Base-by-base conservation (phyloP, 2,797 vertebrate species). In the Melanotaenia trifasciata region DNA sequence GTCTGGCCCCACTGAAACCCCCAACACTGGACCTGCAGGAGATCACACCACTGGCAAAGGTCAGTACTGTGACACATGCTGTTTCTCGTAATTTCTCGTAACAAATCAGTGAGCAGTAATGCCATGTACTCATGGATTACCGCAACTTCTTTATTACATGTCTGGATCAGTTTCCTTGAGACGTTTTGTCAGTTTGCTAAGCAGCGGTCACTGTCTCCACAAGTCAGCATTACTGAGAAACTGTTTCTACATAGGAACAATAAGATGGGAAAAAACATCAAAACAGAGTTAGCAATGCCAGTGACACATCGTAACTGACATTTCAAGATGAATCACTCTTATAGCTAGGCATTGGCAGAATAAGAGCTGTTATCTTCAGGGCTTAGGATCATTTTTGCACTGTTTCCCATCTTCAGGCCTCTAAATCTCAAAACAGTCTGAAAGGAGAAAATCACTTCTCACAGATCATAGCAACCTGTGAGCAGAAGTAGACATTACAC, bases 31-130 rank as follows among this genome's bases (percentile, higher is more conserved):
- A 33, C 95, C 94, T 40, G 58, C 81, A 36, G 94, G 90, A 60
- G 95, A 95, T 85, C 95, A 94, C 90, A 94, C 92, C 0, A 91
- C 73, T 3, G 85, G 93, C 76, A 86, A 80, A 70, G 94, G 95
- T 95, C 56, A 67, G 28, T 38, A 18, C 24, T 8, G n/a, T 80
- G 66, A 53, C 61, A 58, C 13, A 74, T 74, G 60, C 10, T 10
- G 0, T 69, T 22, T 18, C 26, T 57, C 11, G 22, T 64, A 8
- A 24, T 47, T 43, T 26, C 16, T 30, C 30, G 30, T 30, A 30
- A 56, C 7, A 54, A 16, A 30, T 32, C 9, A 64, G 32, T 10
- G 16, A n/a, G 6, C 13, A 1, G 0, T 67, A 6, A 24, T 53
- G 9, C 14, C 54, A 14, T 53, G 1, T 54, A 22, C 10, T 56